phyloP scores from a whole-genome alignment of 2,797 vertebrate species.

The Babyrousa celebensis region DNA sequence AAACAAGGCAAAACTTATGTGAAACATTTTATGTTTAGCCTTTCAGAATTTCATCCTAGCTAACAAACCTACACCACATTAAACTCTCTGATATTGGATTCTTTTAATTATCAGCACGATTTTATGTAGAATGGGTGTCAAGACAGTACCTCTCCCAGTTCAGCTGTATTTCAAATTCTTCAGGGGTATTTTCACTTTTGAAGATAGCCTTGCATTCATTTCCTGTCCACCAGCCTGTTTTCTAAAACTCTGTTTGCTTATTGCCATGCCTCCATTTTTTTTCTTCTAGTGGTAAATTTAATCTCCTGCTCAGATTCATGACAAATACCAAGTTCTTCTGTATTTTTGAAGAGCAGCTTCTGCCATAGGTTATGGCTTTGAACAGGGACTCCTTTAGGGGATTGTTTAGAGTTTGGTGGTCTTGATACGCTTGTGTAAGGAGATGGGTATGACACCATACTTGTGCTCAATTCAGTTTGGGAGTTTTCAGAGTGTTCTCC shows the following conservation, averaged over 20 bases:
- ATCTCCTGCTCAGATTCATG: not conserved
- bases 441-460: not conserved
- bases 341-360: conserved; percentile 61
- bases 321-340: conserved; percentile 12
- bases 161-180: not conserved
- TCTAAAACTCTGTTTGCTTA: not conserved
- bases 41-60: conserved; percentile 66
- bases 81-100: conserved; percentile 31
- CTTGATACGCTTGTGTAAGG: conserved; percentile 14
- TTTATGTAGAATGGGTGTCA: conserved; percentile 29
- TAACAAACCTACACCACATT: conserved; percentile 63
- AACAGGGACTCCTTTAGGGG: not conserved
- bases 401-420: not conserved
- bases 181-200: not conserved
- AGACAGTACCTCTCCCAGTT: not conserved
- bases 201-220: conserved; percentile 7
- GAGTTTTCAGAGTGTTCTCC: not conserved
- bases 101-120: conserved; percentile 62
- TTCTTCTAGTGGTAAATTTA: not conserved
- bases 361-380: not conserved
- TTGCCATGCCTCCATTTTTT: not conserved
- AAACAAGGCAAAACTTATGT: conserved; percentile 67
- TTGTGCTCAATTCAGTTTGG: not conserved
- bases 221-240: conserved; percentile 1
- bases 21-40: conserved; percentile 71